Conservation (phyloP, 2,113 vertebrate species). For the Clinocottus analis region DNA sequence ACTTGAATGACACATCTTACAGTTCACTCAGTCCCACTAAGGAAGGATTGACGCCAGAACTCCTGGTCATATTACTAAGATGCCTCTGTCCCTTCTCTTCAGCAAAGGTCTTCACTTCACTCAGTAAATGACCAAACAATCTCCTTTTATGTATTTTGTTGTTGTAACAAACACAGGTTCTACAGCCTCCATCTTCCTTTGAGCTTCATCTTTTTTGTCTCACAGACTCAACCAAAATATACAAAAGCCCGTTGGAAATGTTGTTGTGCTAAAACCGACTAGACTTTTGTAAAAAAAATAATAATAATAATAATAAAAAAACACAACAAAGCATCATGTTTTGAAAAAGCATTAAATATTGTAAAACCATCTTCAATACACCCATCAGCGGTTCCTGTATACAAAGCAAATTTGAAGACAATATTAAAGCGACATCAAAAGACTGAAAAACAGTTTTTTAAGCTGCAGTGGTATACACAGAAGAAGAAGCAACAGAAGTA, state of each 20-base stretch:
- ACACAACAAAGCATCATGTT: neutral
- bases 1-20: neutral
- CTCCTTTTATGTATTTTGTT: neutral
- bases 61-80: neutral
- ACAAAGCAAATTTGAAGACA: neutral
- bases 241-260: neutral
- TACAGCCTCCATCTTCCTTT: neutral
- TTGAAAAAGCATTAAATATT: neutral
- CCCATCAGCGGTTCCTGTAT: neutral
- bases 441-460: neutral
- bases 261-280: neutral
- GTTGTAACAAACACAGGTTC: neutral
- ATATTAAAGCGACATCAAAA: neutral
- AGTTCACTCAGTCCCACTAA: neutral
- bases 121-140: neutral
- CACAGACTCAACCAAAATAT: neutral
- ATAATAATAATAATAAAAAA: no score
- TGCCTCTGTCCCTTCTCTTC: neutral
- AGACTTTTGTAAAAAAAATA: neutral
- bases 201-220: neutral
- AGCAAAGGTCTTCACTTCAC: neutral
- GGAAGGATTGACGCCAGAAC: neutral
- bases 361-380: no score
- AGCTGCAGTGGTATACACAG: neutral
- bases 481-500: neutral